Evolutionary conservation across 1,140 invertebrate genomes (phyloP), one percentile per base, ranked within the genome.

Genomic region (Periplaneta americana): DNA sequence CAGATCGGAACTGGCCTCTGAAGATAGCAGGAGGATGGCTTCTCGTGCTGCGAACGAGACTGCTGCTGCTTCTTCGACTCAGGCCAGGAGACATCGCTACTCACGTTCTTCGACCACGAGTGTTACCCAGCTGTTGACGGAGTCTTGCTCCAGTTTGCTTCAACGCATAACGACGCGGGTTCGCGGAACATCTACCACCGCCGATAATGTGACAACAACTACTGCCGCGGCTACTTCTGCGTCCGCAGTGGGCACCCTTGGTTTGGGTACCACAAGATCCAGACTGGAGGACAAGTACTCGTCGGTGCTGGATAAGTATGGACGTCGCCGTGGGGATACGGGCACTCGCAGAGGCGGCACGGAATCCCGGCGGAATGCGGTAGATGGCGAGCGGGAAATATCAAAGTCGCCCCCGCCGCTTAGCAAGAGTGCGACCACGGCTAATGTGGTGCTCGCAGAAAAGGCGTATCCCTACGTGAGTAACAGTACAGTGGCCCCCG

Each of bases 141-240:
- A 96, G 85, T 95, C 95, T 82, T 97, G 95, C 88, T 94, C 94
- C 83, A 96, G 91, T 88, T 90, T 96, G 34, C 90, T 97, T 80
- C 95, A 96, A 84, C 90, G 95, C 75, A 88, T 96, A 83, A 93
- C 94, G 0, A 93, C 93, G 37, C 86, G 90, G 37, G 91, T 92
- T 6, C 91, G 95, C 36, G 94, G 94, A 36, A 94, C 94, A 17
- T 95, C 92, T 48, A 90, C 84, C 57, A 57, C 75, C 28, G 22
- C 74, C 74, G 82, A 75, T 66, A 57, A 31, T 75, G 74, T 78
- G 10, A 11, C 48, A 8, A 5, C 48, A 66, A n/a, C 48, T 9
- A n/a, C 22, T 2, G 6, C 48, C 6, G 6, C 48, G n/a, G n/a
- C n/a, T 8, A n/a, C 48, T 6, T 28, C 48, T 48, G 15, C 39